A percentile compares a stretch with the other conserved stretches of the same genome.
phyloP scores from a whole-genome alignment of 2,113 vertebrate genomes.

The Erythrocercus mccallii region DNA sequence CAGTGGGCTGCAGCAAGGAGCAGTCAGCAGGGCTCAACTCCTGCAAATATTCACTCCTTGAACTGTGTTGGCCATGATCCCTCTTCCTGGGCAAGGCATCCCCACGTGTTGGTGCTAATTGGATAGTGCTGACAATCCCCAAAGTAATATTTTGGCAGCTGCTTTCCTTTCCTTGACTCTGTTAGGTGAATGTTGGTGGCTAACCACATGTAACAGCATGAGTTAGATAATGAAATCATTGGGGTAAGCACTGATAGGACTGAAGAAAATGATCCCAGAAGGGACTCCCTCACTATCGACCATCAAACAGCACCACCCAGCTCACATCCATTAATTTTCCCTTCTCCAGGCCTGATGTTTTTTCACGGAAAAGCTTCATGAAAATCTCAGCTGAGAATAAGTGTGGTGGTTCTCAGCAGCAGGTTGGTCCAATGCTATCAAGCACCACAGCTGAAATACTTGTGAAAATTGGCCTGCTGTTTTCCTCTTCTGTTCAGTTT shows the following conservation, averaged over 20 bases:
- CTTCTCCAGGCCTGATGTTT: background rate
- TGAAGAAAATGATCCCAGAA: background rate
- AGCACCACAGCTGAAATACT: background rate
- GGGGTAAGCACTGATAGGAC: background rate
- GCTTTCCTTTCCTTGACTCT: background rate
- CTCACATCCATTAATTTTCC: background rate
- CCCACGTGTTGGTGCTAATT: background rate
- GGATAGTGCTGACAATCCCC: background rate
- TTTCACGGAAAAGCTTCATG: rapidly evolving
- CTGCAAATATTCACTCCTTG: rapidly evolving
- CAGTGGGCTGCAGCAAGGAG: background rate
- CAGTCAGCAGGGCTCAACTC: background rate
- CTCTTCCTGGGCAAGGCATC: background rate
- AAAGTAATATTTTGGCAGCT: background rate
- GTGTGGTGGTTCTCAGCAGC: background rate
- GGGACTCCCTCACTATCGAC: background rate
- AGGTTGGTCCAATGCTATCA: background rate
- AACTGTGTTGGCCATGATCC: background rate
- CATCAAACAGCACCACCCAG: background rate
- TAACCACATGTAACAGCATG: background rate
- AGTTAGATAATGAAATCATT: background rate
- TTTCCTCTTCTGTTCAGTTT: background rate
- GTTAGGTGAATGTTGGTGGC: background rate
- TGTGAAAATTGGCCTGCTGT: background rate
- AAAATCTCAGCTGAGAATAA: background rate